A percentile compares a stretch with the other conserved stretches of the same genome.
These are phyloP conservation scores for Amblyjoppa fuscipennis DNA, from an alignment of 2,888 invertebrate genomes.

Conservation along the genomic window DNA sequence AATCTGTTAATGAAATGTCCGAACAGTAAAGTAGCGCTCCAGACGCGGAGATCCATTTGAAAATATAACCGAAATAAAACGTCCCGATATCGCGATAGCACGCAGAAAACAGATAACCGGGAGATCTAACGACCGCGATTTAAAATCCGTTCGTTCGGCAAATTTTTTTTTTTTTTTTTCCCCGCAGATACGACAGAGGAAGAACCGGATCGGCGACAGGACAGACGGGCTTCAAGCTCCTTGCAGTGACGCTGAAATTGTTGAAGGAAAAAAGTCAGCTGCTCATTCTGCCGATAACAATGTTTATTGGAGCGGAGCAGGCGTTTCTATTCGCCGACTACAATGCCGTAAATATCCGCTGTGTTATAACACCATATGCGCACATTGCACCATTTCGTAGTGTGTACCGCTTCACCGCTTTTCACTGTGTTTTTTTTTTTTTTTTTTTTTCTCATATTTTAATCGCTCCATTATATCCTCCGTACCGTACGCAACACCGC, in stretches of 20 bases:
- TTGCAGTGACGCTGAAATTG: conserved; percentile 92
- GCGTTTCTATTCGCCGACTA: conserved; percentile 96
- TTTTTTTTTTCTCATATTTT: neutral
- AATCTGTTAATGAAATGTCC: conserved; percentile 18
- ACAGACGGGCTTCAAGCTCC: conserved; percentile 88
- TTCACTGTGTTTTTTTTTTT: neutral
- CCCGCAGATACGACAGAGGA: conserved; percentile 87
- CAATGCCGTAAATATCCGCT: conserved; percentile 88
- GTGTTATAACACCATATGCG: neutral
- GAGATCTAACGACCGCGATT: conserved; percentile 4
- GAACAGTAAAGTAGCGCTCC: neutral
- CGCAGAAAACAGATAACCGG: neutral
- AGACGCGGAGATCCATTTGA: conserved; percentile 5
- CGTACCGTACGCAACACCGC: neutral
- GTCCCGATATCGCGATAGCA: neutral
- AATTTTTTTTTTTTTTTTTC: neutral
- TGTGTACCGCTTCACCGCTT: neutral
- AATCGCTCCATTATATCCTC: neutral
- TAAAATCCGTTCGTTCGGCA: neutral
- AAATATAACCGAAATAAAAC: neutral
- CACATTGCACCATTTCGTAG: neutral
- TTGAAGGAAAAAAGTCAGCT: conserved; percentile 92
- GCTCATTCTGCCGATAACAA: conserved; percentile 94
- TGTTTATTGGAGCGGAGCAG: conserved; percentile 97
- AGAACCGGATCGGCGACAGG: conserved; percentile 88